phyloP scores from a whole-genome alignment of 2,888 invertebrate genomes.

The Hoplodrina ambigua region DNA sequence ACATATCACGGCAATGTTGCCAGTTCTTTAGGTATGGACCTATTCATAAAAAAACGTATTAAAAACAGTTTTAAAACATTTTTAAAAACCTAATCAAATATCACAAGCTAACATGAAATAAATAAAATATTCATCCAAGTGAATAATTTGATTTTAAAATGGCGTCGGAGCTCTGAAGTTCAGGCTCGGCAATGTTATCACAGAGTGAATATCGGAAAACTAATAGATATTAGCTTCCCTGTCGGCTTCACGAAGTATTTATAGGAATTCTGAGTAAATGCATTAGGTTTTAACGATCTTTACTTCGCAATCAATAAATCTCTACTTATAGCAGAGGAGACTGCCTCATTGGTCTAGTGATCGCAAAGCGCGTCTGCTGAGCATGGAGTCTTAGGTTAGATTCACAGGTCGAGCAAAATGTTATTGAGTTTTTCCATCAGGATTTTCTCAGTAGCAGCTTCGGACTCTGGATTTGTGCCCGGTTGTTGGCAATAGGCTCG shows the following conservation, averaged over 20 bases:
- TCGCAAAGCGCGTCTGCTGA: too few relatives aligned
- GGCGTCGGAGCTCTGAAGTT: background rate
- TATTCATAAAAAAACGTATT: too few relatives aligned
- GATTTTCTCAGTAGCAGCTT: too few relatives aligned
- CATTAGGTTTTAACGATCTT: background rate
- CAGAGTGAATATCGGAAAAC: constrained; percentile 28
- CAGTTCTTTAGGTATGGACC: too few relatives aligned
- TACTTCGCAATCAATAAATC: background rate
- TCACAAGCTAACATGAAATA: background rate
- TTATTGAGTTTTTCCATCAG: too few relatives aligned
- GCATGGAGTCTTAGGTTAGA: too few relatives aligned
- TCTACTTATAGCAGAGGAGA: too few relatives aligned
- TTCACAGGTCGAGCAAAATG: too few relatives aligned
- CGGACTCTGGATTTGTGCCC: too few relatives aligned
- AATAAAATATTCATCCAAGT: constrained; percentile 9
- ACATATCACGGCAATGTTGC: too few relatives aligned
- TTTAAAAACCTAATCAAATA: background rate
- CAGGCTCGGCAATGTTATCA: background rate
- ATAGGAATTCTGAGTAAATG: constrained; percentile 4
- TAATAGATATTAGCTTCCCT: constrained; percentile 22
- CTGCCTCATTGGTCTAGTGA: too few relatives aligned
- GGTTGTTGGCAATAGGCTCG: too few relatives aligned
- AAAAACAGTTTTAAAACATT: background rate
- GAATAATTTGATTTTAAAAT: constrained; percentile 20
- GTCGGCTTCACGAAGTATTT: background rate